Evolutionary conservation across 2,113 vertebrate species (phyloP).

Genomic region (Tyto alba): DNA sequence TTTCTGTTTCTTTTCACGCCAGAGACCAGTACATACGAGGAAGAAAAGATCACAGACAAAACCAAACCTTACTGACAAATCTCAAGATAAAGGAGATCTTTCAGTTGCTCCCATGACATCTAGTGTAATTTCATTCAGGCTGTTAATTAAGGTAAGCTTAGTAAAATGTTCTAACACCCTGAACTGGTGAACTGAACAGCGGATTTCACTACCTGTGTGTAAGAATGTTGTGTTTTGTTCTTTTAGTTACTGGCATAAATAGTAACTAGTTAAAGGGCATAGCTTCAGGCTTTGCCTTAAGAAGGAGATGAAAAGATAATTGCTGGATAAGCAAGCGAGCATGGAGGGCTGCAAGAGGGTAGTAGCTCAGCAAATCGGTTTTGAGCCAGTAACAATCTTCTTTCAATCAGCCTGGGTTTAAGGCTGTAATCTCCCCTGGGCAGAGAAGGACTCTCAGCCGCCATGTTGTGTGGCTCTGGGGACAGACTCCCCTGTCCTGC

Average conservation of each 20-base stretch:
- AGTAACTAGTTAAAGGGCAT: background rate
- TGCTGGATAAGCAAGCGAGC: background rate
- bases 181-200: background rate
- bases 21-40: background rate
- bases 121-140: background rate
- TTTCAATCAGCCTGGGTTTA: background rate
- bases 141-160: background rate
- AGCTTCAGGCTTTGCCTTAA: background rate
- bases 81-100: background rate
- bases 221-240: background rate
- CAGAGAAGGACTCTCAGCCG: background rate
- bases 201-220: background rate
- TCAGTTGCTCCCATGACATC: accelerated
- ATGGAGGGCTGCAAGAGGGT: background rate
- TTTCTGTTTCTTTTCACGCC: background rate
- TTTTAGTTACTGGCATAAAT: background rate
- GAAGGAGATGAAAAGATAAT: constrained; percentile 13
- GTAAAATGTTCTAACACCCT: background rate
- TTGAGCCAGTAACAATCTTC: background rate
- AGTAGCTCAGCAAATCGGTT: background rate
- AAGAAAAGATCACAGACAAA: background rate
- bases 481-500: accelerated
- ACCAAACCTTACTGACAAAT: background rate
- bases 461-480: accelerated
- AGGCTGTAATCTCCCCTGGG: background rate